These are phyloP conservation scores for Pantherophis guttatus DNA, from an alignment of 2,113 vertebrate genomes.

Conservation along the genomic window DNA sequence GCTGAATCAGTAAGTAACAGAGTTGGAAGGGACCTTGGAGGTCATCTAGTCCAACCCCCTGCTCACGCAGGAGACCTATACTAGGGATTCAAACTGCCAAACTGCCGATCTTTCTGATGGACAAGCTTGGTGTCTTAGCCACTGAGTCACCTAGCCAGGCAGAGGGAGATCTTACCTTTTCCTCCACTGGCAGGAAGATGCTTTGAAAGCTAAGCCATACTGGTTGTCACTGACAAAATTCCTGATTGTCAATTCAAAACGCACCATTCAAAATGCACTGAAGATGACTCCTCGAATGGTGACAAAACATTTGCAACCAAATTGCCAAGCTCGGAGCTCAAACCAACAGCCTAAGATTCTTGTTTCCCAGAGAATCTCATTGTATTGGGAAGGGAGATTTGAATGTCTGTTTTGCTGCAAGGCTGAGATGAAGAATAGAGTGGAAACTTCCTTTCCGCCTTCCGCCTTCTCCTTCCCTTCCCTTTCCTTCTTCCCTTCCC, in stretches of 20 bases:
- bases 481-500: fast-evolving
- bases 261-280: no score
- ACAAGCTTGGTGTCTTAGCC: no score
- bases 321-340: no score
- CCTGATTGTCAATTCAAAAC: background rate
- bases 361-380: background rate
- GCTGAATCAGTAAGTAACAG: background rate
- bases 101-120: no score
- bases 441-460: background rate
- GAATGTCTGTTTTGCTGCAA: background rate
- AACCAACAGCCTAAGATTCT: background rate
- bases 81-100: no score
- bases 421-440: background rate
- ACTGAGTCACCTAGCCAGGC: no score
- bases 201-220: background rate
- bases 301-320: no score
- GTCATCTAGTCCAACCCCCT: no score
- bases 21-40: no score
- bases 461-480: background rate
- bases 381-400: background rate
- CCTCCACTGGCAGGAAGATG: background rate
- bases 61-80: no score
- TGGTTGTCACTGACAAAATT: background rate
- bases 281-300: no score
- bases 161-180: background rate